phyloP scores from a whole-genome alignment of 2,888 invertebrate genomes.

The Lasioglossum malachurum region DNA sequence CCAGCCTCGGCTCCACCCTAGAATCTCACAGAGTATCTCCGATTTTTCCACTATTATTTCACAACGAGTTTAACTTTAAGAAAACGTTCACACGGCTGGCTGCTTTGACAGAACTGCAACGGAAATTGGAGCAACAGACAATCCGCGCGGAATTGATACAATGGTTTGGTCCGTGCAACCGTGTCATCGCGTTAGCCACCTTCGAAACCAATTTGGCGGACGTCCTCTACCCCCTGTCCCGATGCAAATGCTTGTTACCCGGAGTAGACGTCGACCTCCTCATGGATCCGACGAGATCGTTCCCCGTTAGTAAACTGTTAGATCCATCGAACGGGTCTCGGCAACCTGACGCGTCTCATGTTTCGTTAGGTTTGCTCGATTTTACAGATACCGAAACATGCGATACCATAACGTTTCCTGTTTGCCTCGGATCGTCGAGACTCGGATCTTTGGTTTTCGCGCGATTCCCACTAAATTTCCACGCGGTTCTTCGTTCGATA shows the following conservation, averaged over 20 bases:
- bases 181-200: slow-evolving; percentile 87
- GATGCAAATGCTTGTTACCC: slow-evolving; percentile 86
- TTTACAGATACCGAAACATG: not conserved
- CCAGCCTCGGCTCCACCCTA: slow-evolving; percentile 89
- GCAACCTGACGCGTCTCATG: not conserved
- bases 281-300: slow-evolving; percentile 89
- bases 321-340: not conserved
- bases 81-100: slow-evolving; percentile 86
- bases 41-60: slow-evolving; percentile 89
- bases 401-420: not conserved
- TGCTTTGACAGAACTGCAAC: slow-evolving; percentile 85
- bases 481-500: no score
- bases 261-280: slow-evolving; percentile 88
- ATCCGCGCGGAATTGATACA: slow-evolving; percentile 89
- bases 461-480: not conserved
- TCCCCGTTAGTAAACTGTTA: slow-evolving; percentile 87
- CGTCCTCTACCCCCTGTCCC: slow-evolving; percentile 88
- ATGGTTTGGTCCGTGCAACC: slow-evolving; percentile 85
- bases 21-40: slow-evolving; percentile 89
- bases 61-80: slow-evolving; percentile 90
- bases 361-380: not conserved
- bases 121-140: slow-evolving; percentile 87
- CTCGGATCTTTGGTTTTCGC: not conserved
- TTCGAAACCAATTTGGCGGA: slow-evolving; percentile 89
- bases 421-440: not conserved